phyloP scores from a whole-genome alignment of 1,140 invertebrate genomes.

The Popillia japonica region DNA sequence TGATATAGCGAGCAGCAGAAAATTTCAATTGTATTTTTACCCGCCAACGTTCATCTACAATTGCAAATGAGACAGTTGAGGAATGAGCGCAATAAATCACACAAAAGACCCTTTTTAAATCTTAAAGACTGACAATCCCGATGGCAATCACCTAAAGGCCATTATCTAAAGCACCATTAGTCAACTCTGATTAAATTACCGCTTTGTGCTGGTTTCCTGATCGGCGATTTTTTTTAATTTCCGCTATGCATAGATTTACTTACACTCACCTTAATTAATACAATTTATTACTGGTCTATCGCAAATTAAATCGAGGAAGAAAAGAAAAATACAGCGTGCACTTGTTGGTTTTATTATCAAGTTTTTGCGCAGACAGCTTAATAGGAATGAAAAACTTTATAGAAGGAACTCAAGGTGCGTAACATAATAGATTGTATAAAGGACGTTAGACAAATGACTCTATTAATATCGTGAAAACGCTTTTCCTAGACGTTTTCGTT shows the following conservation, averaged over 20 bases:
- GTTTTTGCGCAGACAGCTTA: background rate
- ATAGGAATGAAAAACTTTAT: constrained; percentile 12
- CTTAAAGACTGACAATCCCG: constrained; percentile 52
- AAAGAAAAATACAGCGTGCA: constrained; percentile 16
- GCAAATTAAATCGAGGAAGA: constrained; percentile 25
- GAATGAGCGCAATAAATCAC: constrained; percentile 52
- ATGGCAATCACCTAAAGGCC: constrained; percentile 51
- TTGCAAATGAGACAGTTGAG: constrained; percentile 53
- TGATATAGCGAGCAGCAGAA: background rate
- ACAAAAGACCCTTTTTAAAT: constrained; percentile 53
- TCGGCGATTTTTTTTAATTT: constrained; percentile 53
- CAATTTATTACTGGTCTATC: constrained; percentile 34
- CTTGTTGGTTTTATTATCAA: constrained; percentile 12
- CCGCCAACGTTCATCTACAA: constrained; percentile 46
- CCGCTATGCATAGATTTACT: constrained; percentile 40
- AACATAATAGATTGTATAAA: constrained; percentile 17
- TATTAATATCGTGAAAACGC: background rate
- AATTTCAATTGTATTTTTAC: constrained; percentile 44
- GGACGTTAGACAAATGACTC: constrained; percentile 25
- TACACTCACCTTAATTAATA: constrained; percentile 35
- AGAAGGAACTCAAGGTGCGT: background rate
- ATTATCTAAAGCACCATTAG: constrained; percentile 53
- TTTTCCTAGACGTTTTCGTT: background rate
- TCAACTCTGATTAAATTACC: constrained; percentile 52
- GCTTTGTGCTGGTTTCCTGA: constrained; percentile 49